Evolutionary conservation across 2,888 invertebrate genomes (phyloP).

Genomic region (Leucania comma): DNA sequence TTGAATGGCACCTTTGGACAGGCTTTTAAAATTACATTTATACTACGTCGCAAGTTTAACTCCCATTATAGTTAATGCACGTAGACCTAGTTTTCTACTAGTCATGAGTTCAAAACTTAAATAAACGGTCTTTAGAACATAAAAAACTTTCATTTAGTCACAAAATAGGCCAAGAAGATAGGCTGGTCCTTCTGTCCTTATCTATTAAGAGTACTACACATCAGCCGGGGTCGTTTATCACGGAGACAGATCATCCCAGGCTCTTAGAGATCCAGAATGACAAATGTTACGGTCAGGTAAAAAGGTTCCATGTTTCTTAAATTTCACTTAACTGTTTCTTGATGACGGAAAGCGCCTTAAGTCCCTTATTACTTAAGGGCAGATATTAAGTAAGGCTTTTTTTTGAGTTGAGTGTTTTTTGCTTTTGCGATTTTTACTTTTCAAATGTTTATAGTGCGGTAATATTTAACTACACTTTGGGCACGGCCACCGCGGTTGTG

Average conservation of each 20-base stretch:
- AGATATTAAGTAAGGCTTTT: background rate
- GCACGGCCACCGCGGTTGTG: no score
- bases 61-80: no score
- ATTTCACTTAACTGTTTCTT: constrained; percentile 77
- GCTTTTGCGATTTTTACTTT: background rate
- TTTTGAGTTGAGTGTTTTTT: constrained; percentile 2
- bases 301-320: constrained; percentile 77
- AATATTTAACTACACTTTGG: no score
- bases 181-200: constrained; percentile 25
- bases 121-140: background rate
- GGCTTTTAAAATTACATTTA: no score
- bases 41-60: no score
- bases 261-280: constrained; percentile 78
- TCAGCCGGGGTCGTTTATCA: constrained; percentile 85
- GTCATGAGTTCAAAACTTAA: background rate
- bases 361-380: constrained; percentile 26
- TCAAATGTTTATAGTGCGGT: no score
- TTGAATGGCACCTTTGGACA: no score
- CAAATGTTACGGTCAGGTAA: constrained; percentile 88
- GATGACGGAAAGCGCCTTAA: constrained; percentile 47
- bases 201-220: constrained; percentile 60
- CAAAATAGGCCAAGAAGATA: background rate
- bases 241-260: constrained; percentile 83
- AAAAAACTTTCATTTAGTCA: background rate
- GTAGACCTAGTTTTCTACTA: no score